Conservation (phyloP, 2,797 vertebrate genomes). For the Odontamblyopus rebecca region DNA sequence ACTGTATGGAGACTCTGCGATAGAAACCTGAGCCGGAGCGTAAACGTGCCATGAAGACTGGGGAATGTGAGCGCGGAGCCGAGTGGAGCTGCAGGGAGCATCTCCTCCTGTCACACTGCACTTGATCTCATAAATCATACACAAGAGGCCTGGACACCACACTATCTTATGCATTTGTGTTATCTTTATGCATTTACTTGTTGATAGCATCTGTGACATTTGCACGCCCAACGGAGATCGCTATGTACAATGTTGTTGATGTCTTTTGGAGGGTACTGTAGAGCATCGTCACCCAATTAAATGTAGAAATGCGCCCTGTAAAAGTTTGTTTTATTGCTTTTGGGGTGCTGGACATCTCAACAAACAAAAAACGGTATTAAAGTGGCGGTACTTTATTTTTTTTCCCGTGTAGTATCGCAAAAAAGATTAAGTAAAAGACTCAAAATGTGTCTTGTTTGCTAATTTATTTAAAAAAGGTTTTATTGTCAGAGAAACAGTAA, state of each 20-base stretch:
- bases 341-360: not conserved
- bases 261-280: not conserved
- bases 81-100: constrained; percentile 36
- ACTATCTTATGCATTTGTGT: constrained; percentile 19
- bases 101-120: constrained; percentile 41
- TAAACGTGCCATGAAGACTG: constrained; percentile 63
- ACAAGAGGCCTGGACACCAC: constrained; percentile 20
- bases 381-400: no score
- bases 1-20: constrained; percentile 63
- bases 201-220: not conserved
- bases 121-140: constrained; percentile 43
- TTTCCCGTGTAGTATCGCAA: no score
- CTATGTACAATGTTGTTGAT: constrained; percentile 1
- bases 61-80: constrained; percentile 53
- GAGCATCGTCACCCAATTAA: not conserved
- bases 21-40: constrained; percentile 63
- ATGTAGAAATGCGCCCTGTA: not conserved
- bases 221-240: not conserved
- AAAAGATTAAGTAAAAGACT: no score
- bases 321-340: not conserved
- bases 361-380: no score
- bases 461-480: no score
- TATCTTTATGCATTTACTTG: constrained; percentile 12
- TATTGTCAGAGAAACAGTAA: no score
- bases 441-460: no score